A percentile compares a stretch with the other conserved stretches of the same genome.
phyloP scores from a whole-genome alignment of 2,888 invertebrate genomes.

The Eutolmus rufibarbis region DNA sequence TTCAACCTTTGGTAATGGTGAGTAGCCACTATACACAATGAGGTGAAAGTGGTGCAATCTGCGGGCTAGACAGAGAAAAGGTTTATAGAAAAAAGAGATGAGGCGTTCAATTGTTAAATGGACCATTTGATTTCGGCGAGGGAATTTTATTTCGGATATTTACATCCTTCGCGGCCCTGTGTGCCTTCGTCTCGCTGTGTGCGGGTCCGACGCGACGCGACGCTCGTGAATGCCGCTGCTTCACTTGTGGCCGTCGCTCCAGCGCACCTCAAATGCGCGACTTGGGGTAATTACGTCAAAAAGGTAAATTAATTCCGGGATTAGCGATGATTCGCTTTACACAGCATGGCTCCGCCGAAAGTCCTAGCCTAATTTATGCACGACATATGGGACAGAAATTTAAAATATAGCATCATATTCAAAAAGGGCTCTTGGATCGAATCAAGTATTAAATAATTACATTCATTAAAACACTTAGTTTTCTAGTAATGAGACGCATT shows the following conservation, averaged over 20 bases:
- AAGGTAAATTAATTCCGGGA: background rate
- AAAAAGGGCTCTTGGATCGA: background rate
- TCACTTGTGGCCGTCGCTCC: background rate
- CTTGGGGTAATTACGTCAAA: background rate
- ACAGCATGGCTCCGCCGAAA: background rate
- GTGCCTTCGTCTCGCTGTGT: background rate
- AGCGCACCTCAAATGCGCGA: background rate
- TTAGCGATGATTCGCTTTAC: background rate
- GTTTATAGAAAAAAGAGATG: constrained; percentile 34
- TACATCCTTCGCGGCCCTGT: background rate
- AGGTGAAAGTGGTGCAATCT: constrained; percentile 41
- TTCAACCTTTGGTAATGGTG: constrained; percentile 41
- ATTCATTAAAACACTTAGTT: background rate
- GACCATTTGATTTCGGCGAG: constrained; percentile 39
- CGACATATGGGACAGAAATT: background rate
- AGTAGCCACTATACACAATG: constrained; percentile 41
- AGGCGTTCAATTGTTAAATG: constrained; percentile 41
- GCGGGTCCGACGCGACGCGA: background rate
- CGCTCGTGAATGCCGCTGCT: background rate
- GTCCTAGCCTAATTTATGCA: background rate
- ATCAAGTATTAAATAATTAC: background rate
- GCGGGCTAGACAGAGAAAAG: constrained; percentile 40
- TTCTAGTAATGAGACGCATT: background rate
- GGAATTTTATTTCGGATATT: constrained; percentile 37
- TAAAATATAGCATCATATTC: background rate